Base-by-base conservation (phyloP, 2,888 invertebrate genomes). In the Smittia aterrima region DNA sequence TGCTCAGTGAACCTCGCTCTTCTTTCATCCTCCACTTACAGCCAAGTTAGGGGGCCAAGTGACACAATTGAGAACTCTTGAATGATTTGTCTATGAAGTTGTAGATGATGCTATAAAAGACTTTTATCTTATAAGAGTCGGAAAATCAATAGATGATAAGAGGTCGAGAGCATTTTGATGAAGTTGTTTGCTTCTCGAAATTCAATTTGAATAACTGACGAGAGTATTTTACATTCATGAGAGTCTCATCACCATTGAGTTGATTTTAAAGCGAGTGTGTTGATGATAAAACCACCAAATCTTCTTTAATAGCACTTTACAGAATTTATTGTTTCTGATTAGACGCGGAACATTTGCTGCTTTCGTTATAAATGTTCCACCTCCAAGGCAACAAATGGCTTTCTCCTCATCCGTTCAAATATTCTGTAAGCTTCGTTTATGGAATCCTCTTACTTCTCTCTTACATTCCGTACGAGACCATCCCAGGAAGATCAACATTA, bases 341-440 rank as follows among this genome's bases (percentile, higher is more conserved):
- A 54, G 13, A 71, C 22, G 9, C 18, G 4, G 58, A 58, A 22
- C 32, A 38, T 9, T 41, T 41, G 9, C n/a, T 25, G 16, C n/a
- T 68, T 47, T 22, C 0, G 16, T 66, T 3, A n/a, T 22, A 58
- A 58, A 58, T 58, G 58, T 58, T 58, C 58, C 58, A n/a, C 22
- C 68, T 70, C 27, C 25, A 25, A 71, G 70, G 70, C 70, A 71
- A 68, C 68, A 47, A 68, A 71, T 71, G 54, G 54, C 70, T 53
- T 25, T 25, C 53, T 47, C 25, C 20, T 53, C n/a, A n/a, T n/a
- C n/a, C n/a, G n/a, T 47, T 16, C 53, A 16, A 54, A 54, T 54
- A 47, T 71, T 11, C 54, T 54, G 9, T 32, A 2, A 47, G 47
- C 70, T 53, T 7, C 25, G 70, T 54, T 70, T 70, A 70, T 68